Evolutionary conservation across 2,888 invertebrate species (phyloP).

Genomic region (Diplazon laetatorius): DNA sequence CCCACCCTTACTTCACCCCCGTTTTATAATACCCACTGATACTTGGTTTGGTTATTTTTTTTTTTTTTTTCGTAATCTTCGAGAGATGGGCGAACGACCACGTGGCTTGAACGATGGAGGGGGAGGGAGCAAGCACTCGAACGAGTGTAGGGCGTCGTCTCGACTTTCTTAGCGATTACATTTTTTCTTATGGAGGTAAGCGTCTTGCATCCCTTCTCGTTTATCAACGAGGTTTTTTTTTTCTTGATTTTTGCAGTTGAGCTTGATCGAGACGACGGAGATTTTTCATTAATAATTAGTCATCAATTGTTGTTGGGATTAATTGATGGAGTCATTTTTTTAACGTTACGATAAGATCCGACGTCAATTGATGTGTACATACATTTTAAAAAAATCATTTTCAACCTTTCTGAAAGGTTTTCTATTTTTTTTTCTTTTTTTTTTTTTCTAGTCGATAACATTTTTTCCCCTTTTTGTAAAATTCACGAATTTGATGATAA

Average conservation of each 20-base stretch:
- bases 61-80: slow-evolving; percentile 20
- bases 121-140: too few species aligned
- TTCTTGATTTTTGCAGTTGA: too few species aligned
- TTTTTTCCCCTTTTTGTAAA: too few species aligned
- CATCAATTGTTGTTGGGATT: slow-evolving; percentile 9
- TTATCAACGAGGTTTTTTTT: too few species aligned
- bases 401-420: slow-evolving; percentile 33
- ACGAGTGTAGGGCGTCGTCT: slow-evolving; percentile 30
- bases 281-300: slow-evolving; percentile 36
- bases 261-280: slow-evolving; percentile 36
- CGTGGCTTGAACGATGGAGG: slow-evolving; percentile 39
- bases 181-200: too few species aligned
- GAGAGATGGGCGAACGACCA: slow-evolving; percentile 15
- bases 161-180: slow-evolving; percentile 37
- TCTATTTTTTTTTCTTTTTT: too few species aligned
- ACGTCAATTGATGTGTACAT: slow-evolving; percentile 2
- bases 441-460: too few species aligned
- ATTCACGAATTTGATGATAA: slow-evolving; percentile 71
- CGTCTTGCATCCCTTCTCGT: too few species aligned
- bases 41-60: slow-evolving; percentile 35
- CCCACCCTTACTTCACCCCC: slow-evolving; percentile 10
- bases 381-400: background rate
- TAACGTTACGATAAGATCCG: background rate
- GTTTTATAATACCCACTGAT: background rate
- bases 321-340: slow-evolving; percentile 22